Conservation (phyloP, 2,113 vertebrate species). For the Empidonax alnorum region DNA sequence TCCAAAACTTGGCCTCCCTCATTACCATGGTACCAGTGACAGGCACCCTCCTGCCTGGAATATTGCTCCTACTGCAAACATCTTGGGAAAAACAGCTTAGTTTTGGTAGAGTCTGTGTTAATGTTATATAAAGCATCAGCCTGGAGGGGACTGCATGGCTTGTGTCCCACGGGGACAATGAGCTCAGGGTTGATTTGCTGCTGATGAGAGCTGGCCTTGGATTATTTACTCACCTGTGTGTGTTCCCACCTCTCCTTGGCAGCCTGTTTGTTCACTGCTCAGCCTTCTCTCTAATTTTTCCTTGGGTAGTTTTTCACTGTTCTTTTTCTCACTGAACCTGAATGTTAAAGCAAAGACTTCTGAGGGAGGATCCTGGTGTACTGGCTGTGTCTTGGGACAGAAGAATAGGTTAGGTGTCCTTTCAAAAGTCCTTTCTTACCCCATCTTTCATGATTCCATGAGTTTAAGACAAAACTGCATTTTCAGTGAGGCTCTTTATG, state of each 20-base stretch:
- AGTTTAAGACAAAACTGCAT: background rate
- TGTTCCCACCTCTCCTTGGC: background rate
- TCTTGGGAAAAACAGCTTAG: rapidly evolving
- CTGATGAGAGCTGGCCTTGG: background rate
- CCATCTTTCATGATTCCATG: background rate
- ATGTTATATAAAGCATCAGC: background rate
- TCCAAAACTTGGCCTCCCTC: background rate
- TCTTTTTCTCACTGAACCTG: background rate
- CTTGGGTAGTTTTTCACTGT: background rate
- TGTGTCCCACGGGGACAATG: background rate
- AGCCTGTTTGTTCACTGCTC: background rate
- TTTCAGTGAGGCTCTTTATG: background rate
- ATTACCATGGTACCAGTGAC: rapidly evolving
- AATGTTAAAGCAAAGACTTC: background rate
- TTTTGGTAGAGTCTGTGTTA: background rate
- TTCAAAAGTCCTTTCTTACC: background rate
- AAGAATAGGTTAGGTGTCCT: background rate
- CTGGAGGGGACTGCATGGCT: background rate
- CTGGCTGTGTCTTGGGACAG: background rate
- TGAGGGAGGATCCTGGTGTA: background rate
- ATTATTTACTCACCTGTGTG: background rate
- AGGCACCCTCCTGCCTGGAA: rapidly evolving
- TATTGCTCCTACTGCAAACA: background rate
- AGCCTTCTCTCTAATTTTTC: background rate
- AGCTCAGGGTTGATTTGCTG: background rate